Conservation (phyloP, 2,113 vertebrate genomes). For the Mormyrus lacerda region DNA sequence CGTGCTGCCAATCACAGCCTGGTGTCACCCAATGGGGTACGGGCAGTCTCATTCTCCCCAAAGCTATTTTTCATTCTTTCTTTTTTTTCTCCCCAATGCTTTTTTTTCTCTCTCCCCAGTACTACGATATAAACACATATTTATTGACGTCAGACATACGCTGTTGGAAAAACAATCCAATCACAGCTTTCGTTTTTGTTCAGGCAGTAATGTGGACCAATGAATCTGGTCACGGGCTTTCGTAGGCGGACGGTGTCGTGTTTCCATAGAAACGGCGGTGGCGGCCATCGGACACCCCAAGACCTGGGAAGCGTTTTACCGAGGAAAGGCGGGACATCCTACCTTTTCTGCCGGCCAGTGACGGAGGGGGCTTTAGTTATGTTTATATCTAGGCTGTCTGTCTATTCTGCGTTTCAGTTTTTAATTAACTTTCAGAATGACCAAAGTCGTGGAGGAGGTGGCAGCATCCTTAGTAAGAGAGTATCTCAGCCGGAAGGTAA, state of each 20-base stretch:
- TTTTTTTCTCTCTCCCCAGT: background rate
- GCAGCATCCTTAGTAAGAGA: slow-evolving; percentile 83
- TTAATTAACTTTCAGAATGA: slow-evolving; percentile 49
- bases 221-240: background rate
- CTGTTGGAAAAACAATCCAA: background rate
- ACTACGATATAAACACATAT: background rate
- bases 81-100: background rate
- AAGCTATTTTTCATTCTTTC: background rate
- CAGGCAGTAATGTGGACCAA: background rate
- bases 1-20: background rate
- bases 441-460: slow-evolving; percentile 69
- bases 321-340: background rate
- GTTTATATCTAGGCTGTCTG: background rate
- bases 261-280: background rate
- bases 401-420: background rate
- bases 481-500: slow-evolving; percentile 84
- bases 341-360: background rate
- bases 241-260: background rate
- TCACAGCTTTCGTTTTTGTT: background rate
- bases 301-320: background rate
- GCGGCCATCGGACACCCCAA: background rate
- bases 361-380: background rate
- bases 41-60: background rate
- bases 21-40: background rate
- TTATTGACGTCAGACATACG: background rate